Evolutionary conservation across 2,888 invertebrate species (phyloP).

Genomic region (Scelioninae gen. 1): DNA sequence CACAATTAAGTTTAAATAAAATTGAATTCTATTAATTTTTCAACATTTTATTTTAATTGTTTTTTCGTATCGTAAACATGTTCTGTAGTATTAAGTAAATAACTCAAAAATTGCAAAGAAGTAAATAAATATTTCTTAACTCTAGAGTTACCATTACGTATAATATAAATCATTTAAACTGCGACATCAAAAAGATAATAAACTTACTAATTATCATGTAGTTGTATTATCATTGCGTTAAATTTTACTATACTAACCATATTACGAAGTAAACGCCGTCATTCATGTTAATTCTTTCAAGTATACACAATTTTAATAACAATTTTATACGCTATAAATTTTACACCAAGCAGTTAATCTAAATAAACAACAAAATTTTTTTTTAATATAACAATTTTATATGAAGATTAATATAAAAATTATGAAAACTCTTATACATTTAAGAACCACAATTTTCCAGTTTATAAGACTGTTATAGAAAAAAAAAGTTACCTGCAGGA

Average conservation of each 20-base stretch:
- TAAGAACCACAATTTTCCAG: neutral
- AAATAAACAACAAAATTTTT: slow-evolving; percentile 15
- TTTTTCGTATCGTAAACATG: too few relatives aligned
- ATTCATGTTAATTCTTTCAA: slow-evolving; percentile 7
- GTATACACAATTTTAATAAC: slow-evolving; percentile 22
- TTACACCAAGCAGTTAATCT: slow-evolving; percentile 18
- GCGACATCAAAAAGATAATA: too few relatives aligned
- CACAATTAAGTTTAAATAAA: too few relatives aligned
- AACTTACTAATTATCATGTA: neutral
- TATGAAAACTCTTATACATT: neutral
- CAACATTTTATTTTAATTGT: too few relatives aligned
- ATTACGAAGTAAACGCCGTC: neutral
- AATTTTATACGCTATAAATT: slow-evolving; percentile 27
- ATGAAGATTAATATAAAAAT: slow-evolving; percentile 14
- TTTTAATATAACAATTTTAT: slow-evolving; percentile 20
- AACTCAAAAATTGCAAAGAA: too few relatives aligned
- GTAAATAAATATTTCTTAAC: too few relatives aligned
- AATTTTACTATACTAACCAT: neutral
- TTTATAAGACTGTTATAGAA: slow-evolving; percentile 26
- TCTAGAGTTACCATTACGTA: too few relatives aligned
- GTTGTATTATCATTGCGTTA: slow-evolving; percentile 3
- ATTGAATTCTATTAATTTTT: too few relatives aligned
- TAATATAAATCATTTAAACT: too few relatives aligned
- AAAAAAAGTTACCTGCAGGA: slow-evolving; percentile 91
- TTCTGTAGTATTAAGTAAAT: too few relatives aligned